A percentile compares a stretch with the other conserved stretches of the same genome.
Conservation (phyloP, 2,797 vertebrate species). For the Vespertilio murinus region DNA sequence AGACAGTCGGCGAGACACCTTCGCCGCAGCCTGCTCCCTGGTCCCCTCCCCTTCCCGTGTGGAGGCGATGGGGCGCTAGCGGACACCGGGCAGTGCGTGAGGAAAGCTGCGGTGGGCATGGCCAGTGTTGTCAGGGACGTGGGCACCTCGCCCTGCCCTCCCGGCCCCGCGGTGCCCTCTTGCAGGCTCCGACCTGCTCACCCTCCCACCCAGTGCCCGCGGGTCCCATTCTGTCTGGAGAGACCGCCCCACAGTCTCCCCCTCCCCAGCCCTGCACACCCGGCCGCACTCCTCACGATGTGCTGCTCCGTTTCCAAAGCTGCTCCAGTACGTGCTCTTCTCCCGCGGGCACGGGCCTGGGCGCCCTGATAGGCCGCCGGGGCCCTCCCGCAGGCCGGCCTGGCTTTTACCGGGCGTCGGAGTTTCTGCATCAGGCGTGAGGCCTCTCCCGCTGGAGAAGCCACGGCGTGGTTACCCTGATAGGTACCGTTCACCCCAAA, state of each 20-base stretch:
- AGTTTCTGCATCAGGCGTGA: conserved; percentile 45
- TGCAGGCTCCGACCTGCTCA: too few relatives aligned
- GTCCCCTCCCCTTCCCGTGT: neutral
- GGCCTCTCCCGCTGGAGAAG: conserved; percentile 35
- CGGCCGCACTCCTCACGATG: neutral
- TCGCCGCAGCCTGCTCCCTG: accelerated
- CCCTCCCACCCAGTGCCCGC: neutral
- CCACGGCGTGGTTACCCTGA: conserved; percentile 54
- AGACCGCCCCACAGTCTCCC: neutral
- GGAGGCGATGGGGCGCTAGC: neutral
- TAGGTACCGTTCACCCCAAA: conserved; percentile 24
- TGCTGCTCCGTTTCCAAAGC: neutral
- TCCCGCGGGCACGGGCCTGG: neutral
- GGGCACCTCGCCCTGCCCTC: neutral
- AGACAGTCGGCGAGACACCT: neutral
- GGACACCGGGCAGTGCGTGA: neutral
- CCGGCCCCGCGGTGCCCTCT: too few relatives aligned
- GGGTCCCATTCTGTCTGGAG: neutral
- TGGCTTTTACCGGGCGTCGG: conserved; percentile 66
- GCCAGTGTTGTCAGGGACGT: accelerated
- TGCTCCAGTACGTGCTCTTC: too few relatives aligned
- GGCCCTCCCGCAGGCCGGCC: neutral
- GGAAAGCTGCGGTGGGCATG: neutral
- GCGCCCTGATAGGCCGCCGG: neutral
- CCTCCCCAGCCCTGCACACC: neutral